Evolutionary conservation across 2,888 invertebrate species (phyloP).

Genomic region (Frankliniella intonsa): DNA sequence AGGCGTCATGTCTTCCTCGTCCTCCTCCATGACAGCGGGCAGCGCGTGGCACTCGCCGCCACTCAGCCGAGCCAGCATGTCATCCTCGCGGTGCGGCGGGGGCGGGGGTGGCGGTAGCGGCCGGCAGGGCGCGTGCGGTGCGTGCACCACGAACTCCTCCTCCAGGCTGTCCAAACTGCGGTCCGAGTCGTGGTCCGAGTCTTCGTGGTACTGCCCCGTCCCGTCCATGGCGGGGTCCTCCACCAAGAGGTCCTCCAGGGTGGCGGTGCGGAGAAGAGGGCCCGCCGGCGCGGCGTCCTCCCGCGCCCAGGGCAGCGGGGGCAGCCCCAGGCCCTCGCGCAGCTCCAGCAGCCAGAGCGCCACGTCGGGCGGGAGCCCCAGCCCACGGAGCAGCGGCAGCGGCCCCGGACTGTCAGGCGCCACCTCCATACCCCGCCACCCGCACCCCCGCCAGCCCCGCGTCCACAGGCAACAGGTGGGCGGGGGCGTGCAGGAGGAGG

Average conservation of each 20-base stretch:
- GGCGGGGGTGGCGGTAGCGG: not conserved
- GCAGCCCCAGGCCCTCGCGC: constrained; percentile 28
- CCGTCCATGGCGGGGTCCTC: not conserved
- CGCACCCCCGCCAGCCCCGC: not conserved
- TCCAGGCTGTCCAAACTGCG: constrained; percentile 1
- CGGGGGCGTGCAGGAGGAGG: not conserved
- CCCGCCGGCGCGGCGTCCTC: not conserved
- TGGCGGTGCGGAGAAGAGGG: not conserved
- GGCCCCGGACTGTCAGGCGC: not conserved
- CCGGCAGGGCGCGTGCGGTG: not conserved
- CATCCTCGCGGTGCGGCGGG: not conserved
- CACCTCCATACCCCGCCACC: constrained; percentile 3
- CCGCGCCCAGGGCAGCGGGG: not conserved
- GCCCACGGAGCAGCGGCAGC: not conserved
- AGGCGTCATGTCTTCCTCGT: not conserved
- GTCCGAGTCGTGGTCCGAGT: not conserved
- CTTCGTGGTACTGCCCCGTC: not conserved
- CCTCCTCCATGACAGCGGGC: constrained; percentile 1
- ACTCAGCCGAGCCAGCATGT: not conserved
- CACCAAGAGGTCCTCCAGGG: not conserved
- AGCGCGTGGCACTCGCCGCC: not conserved
- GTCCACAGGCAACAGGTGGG: not conserved
- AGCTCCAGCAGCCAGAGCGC: constrained; percentile 36
- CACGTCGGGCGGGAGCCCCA: constrained; percentile 33
- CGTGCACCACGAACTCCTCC: not conserved